These are phyloP conservation scores for Poecilus cupreus DNA, from an alignment of 2,888 invertebrate genomes.

Conservation along the genomic window DNA sequence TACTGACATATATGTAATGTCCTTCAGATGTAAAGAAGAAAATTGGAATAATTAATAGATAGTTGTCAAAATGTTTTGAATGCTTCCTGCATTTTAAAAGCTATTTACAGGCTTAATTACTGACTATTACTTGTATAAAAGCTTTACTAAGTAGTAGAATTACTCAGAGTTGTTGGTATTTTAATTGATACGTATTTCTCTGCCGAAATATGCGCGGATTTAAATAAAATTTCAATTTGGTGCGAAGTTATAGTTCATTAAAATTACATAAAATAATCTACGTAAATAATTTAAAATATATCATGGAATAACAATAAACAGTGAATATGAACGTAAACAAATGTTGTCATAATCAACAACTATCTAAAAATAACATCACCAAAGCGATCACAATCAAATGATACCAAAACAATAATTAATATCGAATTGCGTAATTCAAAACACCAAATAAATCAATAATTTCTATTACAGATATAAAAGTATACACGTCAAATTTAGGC, in stretches of 20 bases:
- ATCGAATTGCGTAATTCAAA: background rate
- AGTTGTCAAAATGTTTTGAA: background rate
- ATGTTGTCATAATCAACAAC: background rate
- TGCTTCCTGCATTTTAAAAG: background rate
- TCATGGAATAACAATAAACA: background rate
- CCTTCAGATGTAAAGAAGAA: background rate
- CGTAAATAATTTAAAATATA: too few relatives aligned
- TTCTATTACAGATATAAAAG: background rate
- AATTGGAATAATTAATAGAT: slow-evolving; percentile 4
- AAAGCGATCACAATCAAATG: background rate
- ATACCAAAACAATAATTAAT: slow-evolving; percentile 3
- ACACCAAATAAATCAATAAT: background rate
- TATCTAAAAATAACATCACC: background rate
- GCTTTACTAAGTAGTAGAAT: background rate
- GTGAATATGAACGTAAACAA: background rate
- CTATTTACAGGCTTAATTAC: background rate
- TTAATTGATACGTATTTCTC: background rate
- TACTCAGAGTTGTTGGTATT: background rate
- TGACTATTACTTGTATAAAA: background rate
- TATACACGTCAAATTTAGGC: background rate
- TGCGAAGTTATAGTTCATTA: too few relatives aligned
- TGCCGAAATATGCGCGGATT: background rate
- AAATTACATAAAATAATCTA: too few relatives aligned
- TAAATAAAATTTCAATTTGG: too few relatives aligned
- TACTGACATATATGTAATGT: background rate